Evolutionary conservation across 1,140 invertebrate genomes (phyloP), one percentile per base, ranked within the genome.

Genomic region (Achroia grisella): DNA sequence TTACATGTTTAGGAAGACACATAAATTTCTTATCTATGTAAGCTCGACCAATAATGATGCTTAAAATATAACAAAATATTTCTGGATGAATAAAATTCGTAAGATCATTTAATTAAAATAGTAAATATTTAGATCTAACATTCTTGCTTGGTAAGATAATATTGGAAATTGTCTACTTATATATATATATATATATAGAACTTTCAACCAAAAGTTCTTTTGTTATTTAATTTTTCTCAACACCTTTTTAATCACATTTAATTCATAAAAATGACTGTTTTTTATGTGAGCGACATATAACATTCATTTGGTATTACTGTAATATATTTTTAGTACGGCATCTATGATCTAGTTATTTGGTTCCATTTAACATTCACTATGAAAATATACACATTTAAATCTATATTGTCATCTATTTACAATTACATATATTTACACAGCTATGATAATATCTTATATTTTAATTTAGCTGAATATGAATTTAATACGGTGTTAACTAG

Each of bases 361-460:
- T 84, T 80, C 80, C 76, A 66, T 75, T 81, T 78, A 84, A 84
- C 76, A 75, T 69, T 71, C 44, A 75, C 74, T 84, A 84, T 78
- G 74, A 84, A 84, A 84, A 84, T 84, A 84, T 84, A 84, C 58
- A 65, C 71, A 78, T 68, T 74, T 73, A 74, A 61, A 49, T 63
- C 62, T 69, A 71, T 62, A 53, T 54, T 46, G 53, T 61, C 45
- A 48, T 63, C 55, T 71, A 76, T 72, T 32, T 71, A 71, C 62
- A 70, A 56, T 56, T 57, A 58, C 77, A 82, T 77, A 58, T 79
- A 82, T 77, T 73, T 82, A 82, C 75, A 78, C 34, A 15, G 48
- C 31, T 44, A 43, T 60, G 54, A 61, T 54, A 61, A 44, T 56
- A 30, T 52, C 40, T 62, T 61, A 66, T 58, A 62, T 45, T 55